Evolutionary conservation across 2,113 vertebrate genomes (phyloP).

Genomic region (Grus americana): DNA sequence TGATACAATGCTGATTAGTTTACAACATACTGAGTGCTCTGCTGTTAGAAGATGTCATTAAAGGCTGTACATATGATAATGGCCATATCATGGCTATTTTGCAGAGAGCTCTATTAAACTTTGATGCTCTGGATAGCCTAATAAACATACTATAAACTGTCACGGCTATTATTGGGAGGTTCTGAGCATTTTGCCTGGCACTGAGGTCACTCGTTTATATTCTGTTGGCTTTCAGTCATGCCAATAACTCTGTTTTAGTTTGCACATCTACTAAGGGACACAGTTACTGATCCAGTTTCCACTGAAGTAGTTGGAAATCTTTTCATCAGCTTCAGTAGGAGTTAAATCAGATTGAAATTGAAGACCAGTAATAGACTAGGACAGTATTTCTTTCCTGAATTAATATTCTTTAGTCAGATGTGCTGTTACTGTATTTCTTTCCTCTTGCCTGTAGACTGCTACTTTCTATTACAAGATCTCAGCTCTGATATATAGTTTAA

Average conservation of each 20-base stretch:
- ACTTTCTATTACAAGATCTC: background rate
- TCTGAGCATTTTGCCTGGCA: background rate
- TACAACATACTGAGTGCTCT: background rate
- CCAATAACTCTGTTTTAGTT: background rate
- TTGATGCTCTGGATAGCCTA: background rate
- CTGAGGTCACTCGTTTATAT: background rate
- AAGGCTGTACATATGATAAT: accelerated
- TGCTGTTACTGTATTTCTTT: background rate
- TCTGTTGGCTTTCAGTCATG: background rate
- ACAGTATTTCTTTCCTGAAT: background rate
- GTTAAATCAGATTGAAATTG: background rate
- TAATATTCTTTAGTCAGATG: background rate
- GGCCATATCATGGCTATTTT: background rate
- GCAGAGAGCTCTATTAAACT: background rate
- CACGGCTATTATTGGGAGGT: background rate
- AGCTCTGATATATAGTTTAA: background rate
- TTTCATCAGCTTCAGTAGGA: background rate
- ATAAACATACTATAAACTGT: background rate
- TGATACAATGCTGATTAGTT: background rate
- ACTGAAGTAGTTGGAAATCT: background rate
- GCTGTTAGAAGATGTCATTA: background rate
- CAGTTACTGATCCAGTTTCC: background rate
- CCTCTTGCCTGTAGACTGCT: background rate
- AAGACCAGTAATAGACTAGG: background rate
- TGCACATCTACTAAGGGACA: background rate